These are phyloP conservation scores for Nansenia antarctica DNA, from an alignment of 2,113 vertebrate species.

Conservation along the genomic window DNA sequence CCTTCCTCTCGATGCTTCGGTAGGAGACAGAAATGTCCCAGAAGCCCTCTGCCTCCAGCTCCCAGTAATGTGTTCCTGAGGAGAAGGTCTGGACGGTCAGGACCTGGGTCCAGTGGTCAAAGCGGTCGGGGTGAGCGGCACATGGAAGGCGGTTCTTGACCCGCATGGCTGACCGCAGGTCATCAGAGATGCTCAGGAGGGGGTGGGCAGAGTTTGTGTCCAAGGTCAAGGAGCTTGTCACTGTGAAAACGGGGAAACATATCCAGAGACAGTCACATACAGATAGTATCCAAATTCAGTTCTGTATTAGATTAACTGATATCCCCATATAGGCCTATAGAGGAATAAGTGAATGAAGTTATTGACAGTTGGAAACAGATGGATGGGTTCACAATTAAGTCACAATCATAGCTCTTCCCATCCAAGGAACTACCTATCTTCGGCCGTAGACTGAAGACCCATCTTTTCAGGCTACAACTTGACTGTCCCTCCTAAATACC, in stretches of 20 bases:
- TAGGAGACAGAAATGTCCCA: slow-evolving; percentile 74
- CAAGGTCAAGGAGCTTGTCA: slow-evolving; percentile 64
- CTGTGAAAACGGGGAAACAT: slow-evolving; percentile 33
- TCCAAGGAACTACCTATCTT: no score
- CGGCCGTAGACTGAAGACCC: no score
- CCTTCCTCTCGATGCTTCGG: slow-evolving; percentile 68
- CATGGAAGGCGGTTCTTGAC: slow-evolving; percentile 56
- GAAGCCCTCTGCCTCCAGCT: slow-evolving; percentile 72
- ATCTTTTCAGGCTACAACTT: no score
- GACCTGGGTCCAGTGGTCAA: slow-evolving; percentile 77
- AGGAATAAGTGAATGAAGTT: no score
- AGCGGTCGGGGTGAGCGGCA: slow-evolving; percentile 61
- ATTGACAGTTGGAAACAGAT: no score
- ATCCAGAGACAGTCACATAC: not conserved
- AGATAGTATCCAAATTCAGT: no score
- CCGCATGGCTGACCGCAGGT: slow-evolving; percentile 59
- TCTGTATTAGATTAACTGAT: no score
- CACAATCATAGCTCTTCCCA: not conserved
- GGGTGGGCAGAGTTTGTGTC: slow-evolving; percentile 72
- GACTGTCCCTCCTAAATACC: no score
- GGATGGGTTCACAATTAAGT: not conserved
- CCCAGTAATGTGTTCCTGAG: slow-evolving; percentile 74
- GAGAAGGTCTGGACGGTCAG: slow-evolving; percentile 62
- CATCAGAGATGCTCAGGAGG: slow-evolving; percentile 67
- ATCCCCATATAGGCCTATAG: no score